Evolutionary conservation across 2,888 invertebrate genomes (phyloP).

Genomic region (Dryobotodes eremita): DNA sequence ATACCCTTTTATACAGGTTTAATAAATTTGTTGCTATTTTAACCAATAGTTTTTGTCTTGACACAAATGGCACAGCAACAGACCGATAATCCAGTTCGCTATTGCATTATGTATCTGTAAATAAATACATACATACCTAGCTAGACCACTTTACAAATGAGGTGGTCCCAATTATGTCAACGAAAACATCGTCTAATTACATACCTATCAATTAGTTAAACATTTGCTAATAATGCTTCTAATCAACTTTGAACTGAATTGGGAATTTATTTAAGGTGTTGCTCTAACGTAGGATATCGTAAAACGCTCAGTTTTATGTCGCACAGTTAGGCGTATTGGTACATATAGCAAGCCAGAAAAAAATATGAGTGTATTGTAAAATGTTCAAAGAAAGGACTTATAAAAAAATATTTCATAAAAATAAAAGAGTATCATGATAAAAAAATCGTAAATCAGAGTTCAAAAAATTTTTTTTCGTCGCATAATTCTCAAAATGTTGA

Average conservation of each 20-base stretch:
- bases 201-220: conserved; percentile 16
- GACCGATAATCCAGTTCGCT: conserved; percentile 4
- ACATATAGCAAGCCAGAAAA: no score
- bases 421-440: no score
- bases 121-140: not conserved
- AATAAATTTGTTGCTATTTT: conserved; percentile 5
- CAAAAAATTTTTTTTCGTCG: no score
- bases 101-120: conserved; percentile 27
- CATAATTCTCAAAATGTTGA: no score
- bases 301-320: no score
- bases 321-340: no score
- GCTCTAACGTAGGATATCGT: no score
- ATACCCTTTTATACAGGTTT: not conserved
- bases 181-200: conserved; percentile 14
- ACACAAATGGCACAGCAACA: conserved; percentile 1
- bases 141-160: conserved; percentile 20
- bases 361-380: no score
- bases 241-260: conserved; percentile 6
- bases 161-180: conserved; percentile 26
- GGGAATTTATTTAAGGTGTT: not conserved
- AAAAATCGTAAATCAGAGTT: no score
- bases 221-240: conserved; percentile 23
- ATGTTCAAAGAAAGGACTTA: no score
- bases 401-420: no score
- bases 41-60: not conserved